Percentiles rank a stretch among this genome's conserved stretches.
Conservation (phyloP, 1,140 invertebrate species). For the Metaphire vulgaris region DNA sequence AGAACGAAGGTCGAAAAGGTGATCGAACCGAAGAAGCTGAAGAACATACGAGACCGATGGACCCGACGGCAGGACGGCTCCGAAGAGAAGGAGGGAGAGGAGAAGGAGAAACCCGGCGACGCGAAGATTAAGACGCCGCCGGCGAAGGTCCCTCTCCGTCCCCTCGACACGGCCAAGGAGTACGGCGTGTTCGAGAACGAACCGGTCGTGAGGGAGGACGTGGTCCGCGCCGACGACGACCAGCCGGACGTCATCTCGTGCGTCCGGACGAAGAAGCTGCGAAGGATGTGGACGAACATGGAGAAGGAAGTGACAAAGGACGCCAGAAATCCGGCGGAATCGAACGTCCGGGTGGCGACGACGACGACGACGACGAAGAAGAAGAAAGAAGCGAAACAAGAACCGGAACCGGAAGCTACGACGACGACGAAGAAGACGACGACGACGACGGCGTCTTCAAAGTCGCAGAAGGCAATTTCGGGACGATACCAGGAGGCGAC, state of each 20-base stretch:
- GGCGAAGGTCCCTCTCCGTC: neutral
- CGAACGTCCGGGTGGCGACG: neutral
- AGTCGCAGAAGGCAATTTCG: neutral
- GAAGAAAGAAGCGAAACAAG: neutral
- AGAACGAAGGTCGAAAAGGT: neutral
- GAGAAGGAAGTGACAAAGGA: conserved; percentile 7
- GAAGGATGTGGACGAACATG: conserved; percentile 11
- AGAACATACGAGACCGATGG: neutral
- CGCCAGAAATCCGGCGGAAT: neutral
- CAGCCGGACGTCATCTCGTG: conserved; percentile 16
- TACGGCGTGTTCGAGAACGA: conserved; percentile 20
- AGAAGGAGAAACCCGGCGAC: neutral
- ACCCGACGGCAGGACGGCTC: conserved; percentile 7
- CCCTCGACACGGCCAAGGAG: conserved; percentile 8
- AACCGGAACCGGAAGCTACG: neutral
- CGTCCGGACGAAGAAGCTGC: neutral
- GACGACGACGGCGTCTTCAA: neutral
- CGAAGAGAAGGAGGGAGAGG: conserved; percentile 18
- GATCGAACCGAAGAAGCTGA: neutral
- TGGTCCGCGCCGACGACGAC: conserved; percentile 5
- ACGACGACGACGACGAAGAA: no score
- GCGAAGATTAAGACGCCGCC: conserved; percentile 1
- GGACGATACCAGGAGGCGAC: neutral
- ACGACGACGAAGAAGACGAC: neutral
- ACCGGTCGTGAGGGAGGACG: conserved; percentile 12